Percentiles rank a stretch among this genome's conserved stretches.
Conservation (phyloP, 92 coral and sea anemone genomes). For the Palythoa grandis region DNA sequence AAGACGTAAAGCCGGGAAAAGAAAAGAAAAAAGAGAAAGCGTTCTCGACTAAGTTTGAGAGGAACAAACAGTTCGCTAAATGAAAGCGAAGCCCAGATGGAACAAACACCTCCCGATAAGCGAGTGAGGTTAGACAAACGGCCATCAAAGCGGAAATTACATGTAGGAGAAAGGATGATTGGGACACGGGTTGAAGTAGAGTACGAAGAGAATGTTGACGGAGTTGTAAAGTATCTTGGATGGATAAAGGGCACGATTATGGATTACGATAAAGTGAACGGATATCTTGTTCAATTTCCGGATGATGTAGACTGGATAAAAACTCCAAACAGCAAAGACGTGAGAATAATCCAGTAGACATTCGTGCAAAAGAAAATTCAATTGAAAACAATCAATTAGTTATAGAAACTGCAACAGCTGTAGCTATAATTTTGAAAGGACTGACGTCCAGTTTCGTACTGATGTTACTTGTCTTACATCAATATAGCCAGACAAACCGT, state of each 20-base stretch:
- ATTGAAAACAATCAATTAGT: slow-evolving; percentile 15
- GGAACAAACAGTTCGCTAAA: slow-evolving; percentile 20
- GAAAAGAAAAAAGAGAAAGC: slow-evolving; percentile 28
- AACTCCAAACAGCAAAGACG: slow-evolving; percentile 43
- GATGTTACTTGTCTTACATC: slow-evolving; percentile 38
- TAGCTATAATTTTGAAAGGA: slow-evolving; percentile 36
- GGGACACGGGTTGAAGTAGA: slow-evolving; percentile 37
- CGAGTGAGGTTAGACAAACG: background rate
- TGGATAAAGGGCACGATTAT: slow-evolving; percentile 43
- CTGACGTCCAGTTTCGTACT: slow-evolving; percentile 34
- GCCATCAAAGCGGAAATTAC: background rate
- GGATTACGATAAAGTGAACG: slow-evolving; percentile 41
- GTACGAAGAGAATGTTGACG: slow-evolving; percentile 45
- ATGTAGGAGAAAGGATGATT: slow-evolving; percentile 28
- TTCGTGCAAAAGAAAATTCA: slow-evolving; percentile 39
- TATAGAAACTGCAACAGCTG: slow-evolving; percentile 31
- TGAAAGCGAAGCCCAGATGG: slow-evolving; percentile 21
- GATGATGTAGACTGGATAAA: slow-evolving; percentile 38
- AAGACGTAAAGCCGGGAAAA: slow-evolving; percentile 18
- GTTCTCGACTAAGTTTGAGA: slow-evolving; percentile 27
- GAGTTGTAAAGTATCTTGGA: slow-evolving; percentile 32
- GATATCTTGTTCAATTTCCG: slow-evolving; percentile 41
- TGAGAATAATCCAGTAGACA: slow-evolving; percentile 35
- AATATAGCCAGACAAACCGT: slow-evolving; percentile 31
- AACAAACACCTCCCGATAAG: slow-evolving; percentile 31